Percentiles rank a stretch among this genome's conserved stretches.
Conservation (phyloP, 64 coral and sea anemone genomes). For the Acropora tenuis region DNA sequence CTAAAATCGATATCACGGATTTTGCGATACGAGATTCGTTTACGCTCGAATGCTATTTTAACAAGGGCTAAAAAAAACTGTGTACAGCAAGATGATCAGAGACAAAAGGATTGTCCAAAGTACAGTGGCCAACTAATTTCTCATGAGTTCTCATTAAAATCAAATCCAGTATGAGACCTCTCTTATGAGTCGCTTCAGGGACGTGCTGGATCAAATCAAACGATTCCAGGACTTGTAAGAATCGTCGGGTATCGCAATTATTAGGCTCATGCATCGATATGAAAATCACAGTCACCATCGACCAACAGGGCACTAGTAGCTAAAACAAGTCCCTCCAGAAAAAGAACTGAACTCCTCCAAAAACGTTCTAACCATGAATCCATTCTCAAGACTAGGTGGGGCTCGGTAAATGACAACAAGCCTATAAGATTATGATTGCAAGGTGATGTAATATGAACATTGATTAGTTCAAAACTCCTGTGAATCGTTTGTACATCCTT, state of each 20-base stretch:
- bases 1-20: background rate
- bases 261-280: slow-evolving; percentile 15
- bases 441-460: slow-evolving; percentile 65
- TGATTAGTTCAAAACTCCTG: slow-evolving; percentile 29
- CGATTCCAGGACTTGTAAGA: slow-evolving; percentile 58
- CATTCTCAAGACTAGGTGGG: slow-evolving; percentile 45
- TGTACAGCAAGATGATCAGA: too few relatives aligned
- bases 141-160: too few relatives aligned
- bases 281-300: slow-evolving; percentile 40
- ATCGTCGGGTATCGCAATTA: slow-evolving; percentile 50
- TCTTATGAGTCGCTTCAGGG: slow-evolving; percentile 13
- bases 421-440: slow-evolving; percentile 67
- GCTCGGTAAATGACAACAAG: slow-evolving; percentile 48
- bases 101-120: too few relatives aligned
- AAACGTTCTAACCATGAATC: slow-evolving; percentile 60
- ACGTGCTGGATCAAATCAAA: slow-evolving; percentile 64
- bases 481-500: too few relatives aligned
- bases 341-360: slow-evolving; percentile 41
- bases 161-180: too few relatives aligned
- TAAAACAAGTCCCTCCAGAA: slow-evolving; percentile 37
- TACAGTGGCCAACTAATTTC: too few relatives aligned
- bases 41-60: too few relatives aligned
- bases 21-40: background rate
- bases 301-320: slow-evolving; percentile 27
- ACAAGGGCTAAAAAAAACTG: too few relatives aligned